phyloP scores from a whole-genome alignment of 2,888 invertebrate genomes.

The Phasia obesa region DNA sequence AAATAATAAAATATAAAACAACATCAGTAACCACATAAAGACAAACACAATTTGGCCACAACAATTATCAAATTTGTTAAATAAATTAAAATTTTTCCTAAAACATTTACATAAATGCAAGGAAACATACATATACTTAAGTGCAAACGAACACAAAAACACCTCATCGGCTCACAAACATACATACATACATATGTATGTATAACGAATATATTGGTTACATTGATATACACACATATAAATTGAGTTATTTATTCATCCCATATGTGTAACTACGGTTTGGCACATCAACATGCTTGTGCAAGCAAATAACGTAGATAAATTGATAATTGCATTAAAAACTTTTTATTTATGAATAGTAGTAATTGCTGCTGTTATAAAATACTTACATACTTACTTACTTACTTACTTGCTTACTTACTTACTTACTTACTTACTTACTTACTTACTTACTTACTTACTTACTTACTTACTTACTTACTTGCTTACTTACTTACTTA shows the following conservation, averaged over 20 bases:
- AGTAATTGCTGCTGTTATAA: too few relatives aligned
- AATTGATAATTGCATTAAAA: neutral
- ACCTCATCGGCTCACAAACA: neutral
- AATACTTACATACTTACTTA: too few relatives aligned
- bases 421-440: too few relatives aligned
- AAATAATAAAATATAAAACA: constrained; percentile 56
- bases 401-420: too few relatives aligned
- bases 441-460: too few relatives aligned
- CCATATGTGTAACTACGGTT: constrained; percentile 59
- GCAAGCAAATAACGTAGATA: constrained; percentile 12
- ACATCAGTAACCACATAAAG: constrained; percentile 59
- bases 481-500: too few relatives aligned
- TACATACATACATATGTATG: neutral
- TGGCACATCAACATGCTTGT: constrained; percentile 61
- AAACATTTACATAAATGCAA: constrained; percentile 71
- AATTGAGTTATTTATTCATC: constrained; percentile 57
- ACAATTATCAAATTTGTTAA: constrained; percentile 70
- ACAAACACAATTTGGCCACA: constrained; percentile 70
- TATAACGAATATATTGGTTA: constrained; percentile 8
- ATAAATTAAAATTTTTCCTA: constrained; percentile 66
- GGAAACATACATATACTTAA: constrained; percentile 1
- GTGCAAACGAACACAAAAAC: neutral
- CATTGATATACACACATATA: constrained; percentile 75
- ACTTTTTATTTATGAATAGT: too few relatives aligned
- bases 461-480: too few relatives aligned